Base-by-base conservation (phyloP, 1,140 invertebrate genomes). In the Listronotus bonariensis region DNA sequence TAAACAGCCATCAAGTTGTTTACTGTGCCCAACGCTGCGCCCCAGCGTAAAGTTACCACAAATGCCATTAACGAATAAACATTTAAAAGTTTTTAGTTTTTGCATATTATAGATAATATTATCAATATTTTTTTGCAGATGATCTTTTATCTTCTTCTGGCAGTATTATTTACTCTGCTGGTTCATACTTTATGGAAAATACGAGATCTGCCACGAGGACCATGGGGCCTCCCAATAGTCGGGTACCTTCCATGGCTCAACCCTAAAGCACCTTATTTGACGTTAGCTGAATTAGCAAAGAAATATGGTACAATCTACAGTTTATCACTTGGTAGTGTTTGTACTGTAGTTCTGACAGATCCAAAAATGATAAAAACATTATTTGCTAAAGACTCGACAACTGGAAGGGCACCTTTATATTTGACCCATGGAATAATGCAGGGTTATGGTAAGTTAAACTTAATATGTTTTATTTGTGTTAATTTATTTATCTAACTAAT, bases 401-500 rank as follows among this genome's bases (percentile, higher is more conserved):
- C 86, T 2, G 89, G 87, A 11, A 80, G 92, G 53, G 91, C 92
- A 0, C 91, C 91, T 0, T 82, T 95, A 0, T 91, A 87, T 74
- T 77, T 94, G 15, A 93, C 92, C 0, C 89, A 93, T 74, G 92
- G 91, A 38, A 89, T 95, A 10, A 92, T 94, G 88, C 80, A 90
- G 61, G 92, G 93, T 68, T 87, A 90, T 74, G 92, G 92, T 94
- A 80, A 86, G 77, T 77, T 15, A 20, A 42, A 36, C 26, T 63
- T 64, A 12, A 40, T 4, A 6, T 46, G 17, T 17, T 46, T 3
- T 46, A 5, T 46, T 46, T 14, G 8, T 14, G 1, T 41, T 12
- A 12, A 12, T 11, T 11, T 41, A 41, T 12, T 41, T 41, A 41
- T 12, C 36, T 38, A 38, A 7, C 7, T 38, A 38, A 38, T 38